Evolutionary conservation across 1,140 invertebrate genomes (phyloP), one percentile per base, ranked within the genome.

Genomic region (Drosophila subobscura): DNA sequence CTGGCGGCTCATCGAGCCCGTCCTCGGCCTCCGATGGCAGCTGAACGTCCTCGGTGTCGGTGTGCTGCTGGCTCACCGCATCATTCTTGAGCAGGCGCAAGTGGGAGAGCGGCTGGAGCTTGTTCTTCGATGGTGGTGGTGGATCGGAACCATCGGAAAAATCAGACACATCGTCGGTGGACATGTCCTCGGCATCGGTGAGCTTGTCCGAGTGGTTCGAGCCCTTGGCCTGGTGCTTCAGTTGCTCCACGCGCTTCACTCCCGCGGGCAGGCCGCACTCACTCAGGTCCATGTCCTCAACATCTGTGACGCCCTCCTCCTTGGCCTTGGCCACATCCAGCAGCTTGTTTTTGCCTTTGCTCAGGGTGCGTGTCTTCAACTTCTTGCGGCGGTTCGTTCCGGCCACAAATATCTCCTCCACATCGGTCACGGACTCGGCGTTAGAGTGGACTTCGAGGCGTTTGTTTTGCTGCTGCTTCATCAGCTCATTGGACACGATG

Each of bases 11-110:
- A 22, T 37, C 33, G 10, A 74, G 64, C 1, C 44, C 68, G 47
- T 90, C 89, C 55, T 93, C 93, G 25, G 93, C 93, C 54, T 91
- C 92, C 5, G 93, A 94, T 6, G 90, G 90, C 46, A 91, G 57
- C 51, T 91, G 88, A 20, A 94, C 68, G 50, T 94, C 93, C 88
- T 94, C 94, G 7, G 91, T 86, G 67, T 94, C 93, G 3, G 93
- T 94, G 10, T 88, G 71, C 33, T 89, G 78, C 22, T 90, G 85
- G 51, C 80, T 89, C 2, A 78, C 58, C 4, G 50, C 41, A 12
- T 89, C 85, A 12, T 79, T 71, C 16, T 77, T 85, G 22, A 74
- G 73, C 20, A 85, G 44, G 33, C 68, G 79, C 49, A 76, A 58
- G 27, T 89, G 61, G 16, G 16, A 0, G 5, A 71, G 50, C 29